A percentile compares a stretch with the other conserved stretches of the same genome.
phyloP scores from a whole-genome alignment of 2,888 invertebrate species.

The Tetragnatha montana region DNA sequence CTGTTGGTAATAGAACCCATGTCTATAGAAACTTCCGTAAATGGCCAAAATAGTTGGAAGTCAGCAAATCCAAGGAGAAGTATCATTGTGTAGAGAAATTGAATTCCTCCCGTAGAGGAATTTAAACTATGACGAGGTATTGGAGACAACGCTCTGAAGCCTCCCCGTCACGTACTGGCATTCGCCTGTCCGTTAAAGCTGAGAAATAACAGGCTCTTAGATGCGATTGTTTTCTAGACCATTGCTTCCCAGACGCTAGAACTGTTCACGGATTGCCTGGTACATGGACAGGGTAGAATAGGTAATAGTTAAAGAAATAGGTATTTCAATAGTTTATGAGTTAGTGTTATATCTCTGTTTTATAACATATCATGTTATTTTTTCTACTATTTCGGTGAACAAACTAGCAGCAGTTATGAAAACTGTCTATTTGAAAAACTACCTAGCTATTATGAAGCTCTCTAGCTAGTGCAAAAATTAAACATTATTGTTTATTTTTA shows the following conservation, averaged over 20 bases:
- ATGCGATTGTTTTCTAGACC: neutral
- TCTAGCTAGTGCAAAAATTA: too few relatives aligned
- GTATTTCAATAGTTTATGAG: too few relatives aligned
- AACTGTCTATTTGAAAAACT: too few relatives aligned
- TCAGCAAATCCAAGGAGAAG: neutral
- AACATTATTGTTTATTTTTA: too few relatives aligned
- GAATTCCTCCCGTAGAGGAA: neutral
- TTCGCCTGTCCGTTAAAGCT: slow-evolving; percentile 1
- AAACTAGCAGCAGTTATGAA: too few relatives aligned
- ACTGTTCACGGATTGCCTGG: neutral
- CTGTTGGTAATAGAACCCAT: neutral
- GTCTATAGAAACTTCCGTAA: neutral
- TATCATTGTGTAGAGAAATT: neutral
- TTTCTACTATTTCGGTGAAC: too few relatives aligned
- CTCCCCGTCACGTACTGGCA: neutral
- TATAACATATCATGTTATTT: too few relatives aligned
- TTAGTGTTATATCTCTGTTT: too few relatives aligned
- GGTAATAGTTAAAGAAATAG: neutral
- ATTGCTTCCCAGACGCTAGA: neutral
- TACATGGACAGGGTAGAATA: neutral
- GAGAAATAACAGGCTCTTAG: neutral
- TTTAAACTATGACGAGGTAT: neutral
- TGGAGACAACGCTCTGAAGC: neutral
- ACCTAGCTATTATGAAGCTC: too few relatives aligned
- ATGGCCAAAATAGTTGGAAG: neutral